These are phyloP conservation scores for Phrynocephalus vlangalii DNA, from an alignment of 2,797 vertebrate genomes.

Conservation along the genomic window DNA sequence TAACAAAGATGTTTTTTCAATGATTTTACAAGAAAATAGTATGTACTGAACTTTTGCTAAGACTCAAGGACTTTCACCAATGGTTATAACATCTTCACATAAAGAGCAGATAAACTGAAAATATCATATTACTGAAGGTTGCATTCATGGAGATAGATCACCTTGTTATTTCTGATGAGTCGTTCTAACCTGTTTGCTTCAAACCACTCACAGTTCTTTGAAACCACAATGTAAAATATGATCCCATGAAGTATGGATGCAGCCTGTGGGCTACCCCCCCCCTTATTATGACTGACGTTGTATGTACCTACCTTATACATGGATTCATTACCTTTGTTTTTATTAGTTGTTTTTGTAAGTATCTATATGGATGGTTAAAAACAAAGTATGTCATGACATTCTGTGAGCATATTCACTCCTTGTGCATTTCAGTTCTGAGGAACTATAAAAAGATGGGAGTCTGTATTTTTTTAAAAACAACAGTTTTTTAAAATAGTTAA, in stretches of 20 bases:
- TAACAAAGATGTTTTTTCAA: not conserved
- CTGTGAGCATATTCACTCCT: not conserved
- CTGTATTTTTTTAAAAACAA: constrained; percentile 12
- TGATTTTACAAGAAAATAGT: not conserved
- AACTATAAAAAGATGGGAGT: not conserved
- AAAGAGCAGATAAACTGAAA: not conserved
- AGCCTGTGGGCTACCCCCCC: too few species aligned
- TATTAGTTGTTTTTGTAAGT: not conserved
- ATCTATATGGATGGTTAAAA: too few species aligned
- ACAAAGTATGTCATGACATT: not conserved
- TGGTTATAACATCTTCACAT: too few species aligned
- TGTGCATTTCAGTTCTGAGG: not conserved
- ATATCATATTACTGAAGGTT: too few species aligned
- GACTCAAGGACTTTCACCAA: too few species aligned
- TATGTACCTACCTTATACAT: too few species aligned
- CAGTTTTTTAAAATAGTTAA: constrained; percentile 33
- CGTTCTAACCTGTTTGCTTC: not conserved
- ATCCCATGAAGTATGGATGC: not conserved
- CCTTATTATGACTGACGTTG: too few species aligned
- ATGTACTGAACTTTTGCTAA: not conserved
- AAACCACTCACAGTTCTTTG: not conserved
- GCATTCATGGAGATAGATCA: not conserved
- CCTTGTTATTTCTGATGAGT: not conserved
- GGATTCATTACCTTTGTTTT: not conserved
- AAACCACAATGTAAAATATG: not conserved